Conservation (phyloP, 2,113 vertebrate species). For the Tupaia chinensis region DNA sequence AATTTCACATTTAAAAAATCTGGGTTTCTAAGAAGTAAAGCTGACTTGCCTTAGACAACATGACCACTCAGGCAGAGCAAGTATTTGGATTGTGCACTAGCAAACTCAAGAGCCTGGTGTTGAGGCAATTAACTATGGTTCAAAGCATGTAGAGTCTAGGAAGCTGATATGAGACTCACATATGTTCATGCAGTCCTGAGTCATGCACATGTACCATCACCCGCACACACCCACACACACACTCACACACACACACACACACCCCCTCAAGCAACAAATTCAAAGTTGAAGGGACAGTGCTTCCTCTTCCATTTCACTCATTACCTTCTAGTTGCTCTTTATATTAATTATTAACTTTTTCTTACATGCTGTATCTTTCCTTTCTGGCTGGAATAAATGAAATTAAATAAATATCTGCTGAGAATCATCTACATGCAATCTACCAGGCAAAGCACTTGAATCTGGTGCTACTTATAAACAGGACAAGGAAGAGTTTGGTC, state of each 20-base stretch:
- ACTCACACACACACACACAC: not conserved
- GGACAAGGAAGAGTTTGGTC: not conserved
- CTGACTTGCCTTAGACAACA: not conserved
- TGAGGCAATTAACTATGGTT: not conserved
- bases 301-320: not conserved
- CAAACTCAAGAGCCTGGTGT: not conserved
- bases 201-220: accelerated
- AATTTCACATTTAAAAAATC: not conserved
- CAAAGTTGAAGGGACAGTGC: not conserved
- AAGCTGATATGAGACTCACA: not conserved
- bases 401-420: not conserved
- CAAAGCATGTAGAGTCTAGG: not conserved
- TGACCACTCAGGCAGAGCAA: not conserved
- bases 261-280: not conserved
- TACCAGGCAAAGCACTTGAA: not conserved
- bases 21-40: not conserved
- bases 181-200: not conserved
- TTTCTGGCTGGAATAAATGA: not conserved
- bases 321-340: not conserved
- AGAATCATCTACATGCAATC: not conserved
- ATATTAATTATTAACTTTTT: not conserved
- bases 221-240: too few species aligned
- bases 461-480: not conserved
- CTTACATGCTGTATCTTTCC: not conserved
- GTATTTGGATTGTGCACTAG: not conserved